A percentile compares a stretch with the other conserved stretches of the same genome.
These are phyloP conservation scores for Acheta domesticus DNA, from an alignment of 2,888 invertebrate genomes.

Conservation along the genomic window DNA sequence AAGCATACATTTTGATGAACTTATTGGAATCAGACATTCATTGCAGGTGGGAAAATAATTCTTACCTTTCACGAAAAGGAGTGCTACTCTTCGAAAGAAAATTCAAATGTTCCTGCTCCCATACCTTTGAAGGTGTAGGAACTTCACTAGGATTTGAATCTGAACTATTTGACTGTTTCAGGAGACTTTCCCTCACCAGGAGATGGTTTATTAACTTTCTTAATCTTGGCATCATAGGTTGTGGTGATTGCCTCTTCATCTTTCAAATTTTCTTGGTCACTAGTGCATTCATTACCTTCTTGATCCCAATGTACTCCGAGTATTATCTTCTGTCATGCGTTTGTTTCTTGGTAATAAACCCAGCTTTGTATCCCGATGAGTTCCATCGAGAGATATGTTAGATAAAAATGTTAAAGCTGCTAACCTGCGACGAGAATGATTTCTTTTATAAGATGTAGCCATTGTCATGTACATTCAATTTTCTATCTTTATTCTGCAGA, in stretches of 20 bases:
- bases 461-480: slow-evolving; percentile 22
- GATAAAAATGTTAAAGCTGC: slow-evolving; percentile 92
- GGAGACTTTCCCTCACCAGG: slow-evolving; percentile 37
- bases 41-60: neutral
- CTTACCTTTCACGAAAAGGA: slow-evolving; percentile 61
- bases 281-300: slow-evolving; percentile 45
- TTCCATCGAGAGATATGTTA: slow-evolving; percentile 92
- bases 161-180: slow-evolving; percentile 65
- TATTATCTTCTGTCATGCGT: slow-evolving; percentile 22
- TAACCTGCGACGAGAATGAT: slow-evolving; percentile 76
- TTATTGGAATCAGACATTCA: no score
- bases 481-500: no score
- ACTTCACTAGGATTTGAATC: slow-evolving; percentile 61
- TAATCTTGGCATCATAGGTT: neutral
- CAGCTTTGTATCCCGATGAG: slow-evolving; percentile 69
- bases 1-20: no score
- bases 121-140: slow-evolving; percentile 61
- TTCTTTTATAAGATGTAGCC: slow-evolving; percentile 43
- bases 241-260: slow-evolving; percentile 42
- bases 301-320: slow-evolving; percentile 32
- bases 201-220: neutral
- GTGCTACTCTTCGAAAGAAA: slow-evolving; percentile 43
- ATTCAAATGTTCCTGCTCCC: slow-evolving; percentile 36
- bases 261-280: slow-evolving; percentile 45
- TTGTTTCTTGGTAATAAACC: slow-evolving; percentile 44